Percentiles rank a stretch among this genome's conserved stretches.
phyloP scores from a whole-genome alignment of 2,797 vertebrate species.

The Silurus aristotelis region DNA sequence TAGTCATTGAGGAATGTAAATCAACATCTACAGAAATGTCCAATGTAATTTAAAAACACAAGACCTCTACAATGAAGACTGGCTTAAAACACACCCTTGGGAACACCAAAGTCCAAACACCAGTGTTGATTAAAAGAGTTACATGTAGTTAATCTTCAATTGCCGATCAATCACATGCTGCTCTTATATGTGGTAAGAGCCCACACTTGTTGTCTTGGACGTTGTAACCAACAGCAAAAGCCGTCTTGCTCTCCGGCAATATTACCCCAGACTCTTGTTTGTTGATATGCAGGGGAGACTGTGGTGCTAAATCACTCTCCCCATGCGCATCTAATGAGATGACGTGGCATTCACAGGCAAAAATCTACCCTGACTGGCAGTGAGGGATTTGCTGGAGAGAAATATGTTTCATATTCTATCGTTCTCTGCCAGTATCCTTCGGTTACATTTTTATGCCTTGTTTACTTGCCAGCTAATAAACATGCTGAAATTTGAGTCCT shows the following conservation, averaged over 20 bases:
- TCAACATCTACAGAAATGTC: background rate
- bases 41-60: background rate
- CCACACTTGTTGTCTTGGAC: background rate
- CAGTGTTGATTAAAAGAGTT: background rate
- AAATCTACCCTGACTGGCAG: conserved; percentile 46
- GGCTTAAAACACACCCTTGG: background rate
- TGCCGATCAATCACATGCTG: background rate
- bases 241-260: conserved; percentile 2
- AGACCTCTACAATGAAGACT: background rate
- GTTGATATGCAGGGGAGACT: conserved; percentile 38
- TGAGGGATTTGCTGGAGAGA: conserved; percentile 48
- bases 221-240: background rate
- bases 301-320: conserved; percentile 34
- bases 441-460: conserved; percentile 28
- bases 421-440: conserved; percentile 12
- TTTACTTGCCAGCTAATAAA: conserved; percentile 41
- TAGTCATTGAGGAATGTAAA: background rate
- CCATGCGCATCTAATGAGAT: conserved; percentile 48
- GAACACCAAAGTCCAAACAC: background rate
- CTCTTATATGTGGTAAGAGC: background rate
- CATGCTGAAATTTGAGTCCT: background rate
- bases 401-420: conserved; percentile 39
- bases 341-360: conserved; percentile 33
- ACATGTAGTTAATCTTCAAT: background rate
- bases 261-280: conserved; percentile 12